Evolutionary conservation across 2,888 invertebrate species (phyloP).

Genomic region (Latheticus oryzae): DNA sequence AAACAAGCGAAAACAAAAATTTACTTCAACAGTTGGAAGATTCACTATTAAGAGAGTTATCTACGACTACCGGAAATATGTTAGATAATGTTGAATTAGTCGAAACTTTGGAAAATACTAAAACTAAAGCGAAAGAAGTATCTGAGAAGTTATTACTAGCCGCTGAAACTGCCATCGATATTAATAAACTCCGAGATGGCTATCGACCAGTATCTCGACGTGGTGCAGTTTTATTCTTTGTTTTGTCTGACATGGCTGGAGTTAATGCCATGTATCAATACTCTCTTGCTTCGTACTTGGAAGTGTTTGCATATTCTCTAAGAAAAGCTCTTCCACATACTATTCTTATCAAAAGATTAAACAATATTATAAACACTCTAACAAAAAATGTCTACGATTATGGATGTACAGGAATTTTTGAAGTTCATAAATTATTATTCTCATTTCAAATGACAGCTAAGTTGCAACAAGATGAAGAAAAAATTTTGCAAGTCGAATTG

Average conservation of each 20-base stretch:
- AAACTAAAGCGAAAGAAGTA: conserved; percentile 86
- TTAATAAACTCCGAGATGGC: conserved; percentile 85
- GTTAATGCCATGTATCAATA: conserved; percentile 95
- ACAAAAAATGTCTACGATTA: conserved; percentile 92
- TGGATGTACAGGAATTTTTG: conserved; percentile 92
- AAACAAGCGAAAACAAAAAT: conserved; percentile 88
- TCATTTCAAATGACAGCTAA: conserved; percentile 92
- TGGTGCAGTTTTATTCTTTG: conserved; percentile 91
- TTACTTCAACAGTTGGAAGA: conserved; percentile 87
- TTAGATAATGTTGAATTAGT: conserved; percentile 90
- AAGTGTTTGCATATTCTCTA: conserved; percentile 85
- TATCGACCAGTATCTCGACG: conserved; percentile 88
- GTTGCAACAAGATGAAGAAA: conserved; percentile 77
- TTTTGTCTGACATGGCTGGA: conserved; percentile 88
- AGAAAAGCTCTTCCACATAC: conserved; percentile 86
- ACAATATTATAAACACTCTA: conserved; percentile 85
- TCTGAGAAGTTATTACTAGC: conserved; percentile 83
- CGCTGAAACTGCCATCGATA: conserved; percentile 80
- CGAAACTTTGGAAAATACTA: conserved; percentile 88
- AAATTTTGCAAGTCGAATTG: conserved; percentile 76
- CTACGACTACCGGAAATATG: conserved; percentile 92
- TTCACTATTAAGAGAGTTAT: conserved; percentile 84
- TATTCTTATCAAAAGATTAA: conserved; percentile 77
- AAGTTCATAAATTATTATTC: conserved; percentile 88
- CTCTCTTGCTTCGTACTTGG: conserved; percentile 85